A percentile compares a stretch with the other conserved stretches of the same genome.
phyloP scores from a whole-genome alignment of 2,888 invertebrate species.

The Athalia cordata region DNA sequence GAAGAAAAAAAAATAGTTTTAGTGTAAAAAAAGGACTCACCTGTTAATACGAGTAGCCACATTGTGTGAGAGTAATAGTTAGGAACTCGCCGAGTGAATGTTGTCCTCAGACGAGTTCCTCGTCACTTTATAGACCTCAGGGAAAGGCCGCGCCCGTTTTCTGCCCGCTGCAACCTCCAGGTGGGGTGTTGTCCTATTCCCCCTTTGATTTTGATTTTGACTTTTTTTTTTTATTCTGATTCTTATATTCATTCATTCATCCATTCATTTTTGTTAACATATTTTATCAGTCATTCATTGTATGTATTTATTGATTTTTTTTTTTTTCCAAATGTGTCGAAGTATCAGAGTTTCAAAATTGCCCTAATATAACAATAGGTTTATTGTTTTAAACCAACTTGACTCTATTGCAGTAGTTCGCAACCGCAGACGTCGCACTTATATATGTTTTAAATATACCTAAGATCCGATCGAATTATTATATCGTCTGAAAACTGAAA shows the following conservation, averaged over 20 bases:
- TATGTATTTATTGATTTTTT: background rate
- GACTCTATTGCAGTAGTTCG: too few species aligned
- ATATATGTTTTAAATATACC: too few species aligned
- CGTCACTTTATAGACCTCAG: constrained; percentile 71
- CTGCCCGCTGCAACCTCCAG: constrained; percentile 51
- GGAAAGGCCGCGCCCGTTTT: constrained; percentile 70
- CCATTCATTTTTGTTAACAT: background rate
- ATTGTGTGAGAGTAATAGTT: constrained; percentile 67
- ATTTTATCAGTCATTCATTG: constrained; percentile 9
- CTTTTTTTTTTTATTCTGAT: background rate
- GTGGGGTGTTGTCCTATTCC: constrained; percentile 62
- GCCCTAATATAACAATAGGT: too few species aligned
- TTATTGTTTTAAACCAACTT: too few species aligned
- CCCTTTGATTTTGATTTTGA: background rate
- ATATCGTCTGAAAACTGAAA: too few species aligned
- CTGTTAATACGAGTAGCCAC: constrained; percentile 70
- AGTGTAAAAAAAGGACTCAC: constrained; percentile 60
- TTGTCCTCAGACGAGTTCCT: constrained; percentile 65
- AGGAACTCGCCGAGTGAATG: constrained; percentile 69
- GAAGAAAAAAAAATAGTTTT: background rate
- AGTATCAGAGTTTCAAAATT: background rate
- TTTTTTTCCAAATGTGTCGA: background rate
- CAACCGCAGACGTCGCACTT: too few species aligned
- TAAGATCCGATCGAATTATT: too few species aligned
- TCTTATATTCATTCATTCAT: background rate